Percentiles rank a stretch among this genome's conserved stretches.
These are phyloP conservation scores for Ooceraea biroi DNA, from an alignment of 1,140 invertebrate species.

Conservation along the genomic window DNA sequence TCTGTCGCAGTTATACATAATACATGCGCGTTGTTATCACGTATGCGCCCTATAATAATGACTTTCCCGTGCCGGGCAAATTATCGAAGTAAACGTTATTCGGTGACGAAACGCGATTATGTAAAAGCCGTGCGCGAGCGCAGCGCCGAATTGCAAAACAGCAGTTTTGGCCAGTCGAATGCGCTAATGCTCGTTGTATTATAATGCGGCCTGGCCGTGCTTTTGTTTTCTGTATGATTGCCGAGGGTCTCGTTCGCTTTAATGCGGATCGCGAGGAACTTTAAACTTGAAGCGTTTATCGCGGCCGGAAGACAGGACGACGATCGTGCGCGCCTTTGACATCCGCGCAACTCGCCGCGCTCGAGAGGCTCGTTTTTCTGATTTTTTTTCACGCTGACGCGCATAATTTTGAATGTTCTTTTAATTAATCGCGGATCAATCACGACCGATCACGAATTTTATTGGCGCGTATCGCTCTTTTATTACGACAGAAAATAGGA, in stretches of 20 bases:
- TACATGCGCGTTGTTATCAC: conserved; percentile 68
- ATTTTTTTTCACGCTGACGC: neutral
- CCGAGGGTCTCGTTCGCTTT: conserved; percentile 69
- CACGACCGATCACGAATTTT: conserved; percentile 62
- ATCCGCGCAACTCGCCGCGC: neutral
- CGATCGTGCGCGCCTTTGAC: conserved; percentile 45
- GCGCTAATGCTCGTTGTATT: conserved; percentile 72
- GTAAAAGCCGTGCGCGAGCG: conserved; percentile 68
- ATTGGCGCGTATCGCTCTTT: conserved; percentile 55
- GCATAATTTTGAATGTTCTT: conserved; percentile 51
- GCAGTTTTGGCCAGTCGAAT: conserved; percentile 65
- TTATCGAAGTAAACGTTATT: conserved; percentile 73
- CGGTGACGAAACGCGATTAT: conserved; percentile 76
- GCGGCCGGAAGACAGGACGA: conserved; percentile 46
- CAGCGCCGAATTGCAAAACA: conserved; percentile 74
- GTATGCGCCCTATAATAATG: conserved; percentile 52
- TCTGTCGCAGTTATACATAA: conserved; percentile 66
- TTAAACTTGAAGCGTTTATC: conserved; percentile 41
- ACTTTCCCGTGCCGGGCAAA: conserved; percentile 40
- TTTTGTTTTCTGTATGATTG: conserved; percentile 84
- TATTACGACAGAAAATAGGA: conserved; percentile 72
- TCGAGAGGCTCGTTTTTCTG: neutral
- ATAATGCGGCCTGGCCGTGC: conserved; percentile 74
- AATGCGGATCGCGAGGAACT: conserved; percentile 65
- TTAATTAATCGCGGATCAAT: conserved; percentile 56